Evolutionary conservation across 2,888 invertebrate genomes (phyloP).

Genomic region (Pasiphila rectangulata): DNA sequence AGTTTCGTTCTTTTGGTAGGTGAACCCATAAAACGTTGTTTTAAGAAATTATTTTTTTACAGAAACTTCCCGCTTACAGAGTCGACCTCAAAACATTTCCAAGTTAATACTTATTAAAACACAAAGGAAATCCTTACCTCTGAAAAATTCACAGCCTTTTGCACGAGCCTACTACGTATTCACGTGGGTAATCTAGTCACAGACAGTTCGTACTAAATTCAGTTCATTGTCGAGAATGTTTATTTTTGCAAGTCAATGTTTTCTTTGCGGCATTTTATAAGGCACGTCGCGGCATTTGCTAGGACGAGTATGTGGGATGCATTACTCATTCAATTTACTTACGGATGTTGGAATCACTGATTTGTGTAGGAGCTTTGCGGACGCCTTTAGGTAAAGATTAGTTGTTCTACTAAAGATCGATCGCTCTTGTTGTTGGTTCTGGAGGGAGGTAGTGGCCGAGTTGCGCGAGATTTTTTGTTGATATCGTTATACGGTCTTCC

Average conservation of each 20-base stretch:
- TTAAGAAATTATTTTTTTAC: not conserved
- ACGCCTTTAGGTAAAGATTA: not conserved
- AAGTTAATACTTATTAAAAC: constrained; percentile 1
- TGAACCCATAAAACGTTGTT: too few relatives aligned
- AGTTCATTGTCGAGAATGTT: constrained; percentile 5
- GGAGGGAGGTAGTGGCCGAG: too few relatives aligned
- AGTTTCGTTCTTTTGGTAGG: too few relatives aligned
- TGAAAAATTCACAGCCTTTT: constrained; percentile 4
- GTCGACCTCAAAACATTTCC: not conserved
- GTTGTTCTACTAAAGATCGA: too few relatives aligned
- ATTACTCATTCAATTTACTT: constrained; percentile 3
- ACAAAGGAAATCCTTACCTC: not conserved
- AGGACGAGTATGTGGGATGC: not conserved
- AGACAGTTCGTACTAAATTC: constrained; percentile 1
- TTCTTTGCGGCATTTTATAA: constrained; percentile 2
- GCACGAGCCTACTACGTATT: constrained; percentile 1
- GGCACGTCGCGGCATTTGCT: not conserved
- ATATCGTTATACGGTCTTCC: too few relatives aligned
- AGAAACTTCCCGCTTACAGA: too few relatives aligned
- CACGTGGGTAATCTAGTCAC: constrained; percentile 6
- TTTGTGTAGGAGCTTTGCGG: not conserved
- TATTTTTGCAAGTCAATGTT: constrained; percentile 11
- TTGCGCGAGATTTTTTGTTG: too few relatives aligned
- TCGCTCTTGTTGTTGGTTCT: too few relatives aligned
- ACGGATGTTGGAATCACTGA: not conserved